These are phyloP conservation scores for Dryobota labecula DNA, from an alignment of 2,888 invertebrate genomes.

Conservation along the genomic window DNA sequence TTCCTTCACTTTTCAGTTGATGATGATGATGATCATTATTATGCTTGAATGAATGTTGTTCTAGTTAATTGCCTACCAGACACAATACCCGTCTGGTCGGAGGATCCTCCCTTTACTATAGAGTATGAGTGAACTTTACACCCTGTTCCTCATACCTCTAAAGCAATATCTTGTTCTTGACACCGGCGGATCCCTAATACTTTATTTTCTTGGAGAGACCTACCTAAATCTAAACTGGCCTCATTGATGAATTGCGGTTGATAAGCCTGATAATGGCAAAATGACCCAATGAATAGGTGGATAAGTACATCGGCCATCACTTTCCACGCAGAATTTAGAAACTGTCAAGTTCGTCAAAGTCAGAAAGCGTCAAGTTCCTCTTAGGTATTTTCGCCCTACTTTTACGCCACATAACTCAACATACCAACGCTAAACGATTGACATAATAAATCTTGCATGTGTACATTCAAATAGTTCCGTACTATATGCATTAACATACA, in stretches of 20 bases:
- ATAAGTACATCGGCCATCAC: not conserved
- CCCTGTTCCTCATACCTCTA: too few relatives aligned
- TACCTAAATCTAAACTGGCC: not conserved
- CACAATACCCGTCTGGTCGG: too few relatives aligned
- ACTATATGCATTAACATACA: constrained; percentile 31
- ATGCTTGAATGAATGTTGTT: too few relatives aligned
- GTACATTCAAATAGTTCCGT: constrained; percentile 23
- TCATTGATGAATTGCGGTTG: not conserved
- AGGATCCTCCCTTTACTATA: too few relatives aligned
- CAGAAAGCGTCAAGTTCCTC: not conserved
- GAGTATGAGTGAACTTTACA: too few relatives aligned
- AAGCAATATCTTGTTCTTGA: not conserved
- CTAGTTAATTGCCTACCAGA: too few relatives aligned
- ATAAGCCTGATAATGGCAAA: not conserved
- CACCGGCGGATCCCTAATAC: too few relatives aligned
- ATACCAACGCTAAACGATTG: constrained; percentile 4
- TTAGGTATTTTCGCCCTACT: not conserved
- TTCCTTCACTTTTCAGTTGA: too few relatives aligned
- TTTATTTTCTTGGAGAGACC: not conserved
- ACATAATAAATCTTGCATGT: constrained; percentile 7
- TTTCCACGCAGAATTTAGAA: not conserved
- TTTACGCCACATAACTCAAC: not conserved
- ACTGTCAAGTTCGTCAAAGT: not conserved
- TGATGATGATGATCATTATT: too few relatives aligned
- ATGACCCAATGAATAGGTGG: not conserved